Evolutionary conservation across 2,797 vertebrate genomes (phyloP).

Genomic region (Enoplosus armatus): DNA sequence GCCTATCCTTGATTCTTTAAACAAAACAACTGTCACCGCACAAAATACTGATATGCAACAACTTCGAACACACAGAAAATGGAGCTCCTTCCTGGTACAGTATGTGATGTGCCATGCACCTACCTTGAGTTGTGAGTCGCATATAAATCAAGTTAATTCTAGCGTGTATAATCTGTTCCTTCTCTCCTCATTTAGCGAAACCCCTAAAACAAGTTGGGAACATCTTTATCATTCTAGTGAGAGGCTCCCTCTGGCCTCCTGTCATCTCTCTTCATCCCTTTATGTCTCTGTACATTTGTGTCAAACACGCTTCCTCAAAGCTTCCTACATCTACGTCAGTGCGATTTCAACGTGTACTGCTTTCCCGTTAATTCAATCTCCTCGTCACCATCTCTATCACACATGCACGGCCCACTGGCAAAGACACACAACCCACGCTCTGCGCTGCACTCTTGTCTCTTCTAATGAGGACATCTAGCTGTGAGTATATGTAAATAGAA

Average conservation of each 20-base stretch:
- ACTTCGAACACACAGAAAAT: not conserved
- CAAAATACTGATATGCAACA: not conserved
- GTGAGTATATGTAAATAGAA: conserved; percentile 60
- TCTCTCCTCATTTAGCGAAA: not conserved
- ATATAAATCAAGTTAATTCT: conserved; percentile 7
- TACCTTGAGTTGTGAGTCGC: not conserved
- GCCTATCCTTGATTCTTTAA: not conserved
- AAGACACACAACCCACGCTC: conserved; percentile 27
- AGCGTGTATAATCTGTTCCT: not conserved
- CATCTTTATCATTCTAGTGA: conserved; percentile 48
- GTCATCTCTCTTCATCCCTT: conserved; percentile 35
- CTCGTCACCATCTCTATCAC: conserved; percentile 28
- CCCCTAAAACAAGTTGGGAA: conserved; percentile 26
- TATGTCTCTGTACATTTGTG: conserved; percentile 33
- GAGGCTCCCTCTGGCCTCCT: conserved; percentile 11
- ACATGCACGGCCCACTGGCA: conserved; percentile 35
- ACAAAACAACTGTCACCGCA: not conserved
- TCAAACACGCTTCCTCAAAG: conserved; percentile 44
- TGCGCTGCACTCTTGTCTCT: conserved; percentile 38
- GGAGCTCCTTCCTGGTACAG: not conserved
- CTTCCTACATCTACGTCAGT: not conserved
- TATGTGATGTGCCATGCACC: not conserved
- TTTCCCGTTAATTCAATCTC: conserved; percentile 46
- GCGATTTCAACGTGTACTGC: conserved; percentile 25
- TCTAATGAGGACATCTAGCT: conserved; percentile 73